Evolutionary conservation across 2,888 invertebrate genomes (phyloP).

Genomic region (Ophioninae sp.): DNA sequence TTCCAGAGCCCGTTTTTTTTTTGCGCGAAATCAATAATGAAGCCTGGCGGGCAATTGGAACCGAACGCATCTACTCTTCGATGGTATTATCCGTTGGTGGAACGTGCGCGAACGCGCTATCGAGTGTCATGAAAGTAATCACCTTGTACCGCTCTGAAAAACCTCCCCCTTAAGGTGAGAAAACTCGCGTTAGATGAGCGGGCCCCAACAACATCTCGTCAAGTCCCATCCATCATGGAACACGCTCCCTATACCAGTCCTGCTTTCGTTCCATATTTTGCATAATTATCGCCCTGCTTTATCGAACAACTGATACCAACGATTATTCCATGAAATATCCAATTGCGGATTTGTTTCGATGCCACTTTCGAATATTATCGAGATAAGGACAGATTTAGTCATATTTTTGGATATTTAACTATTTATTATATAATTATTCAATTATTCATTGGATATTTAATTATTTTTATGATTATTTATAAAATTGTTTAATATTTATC

Average conservation of each 20-base stretch:
- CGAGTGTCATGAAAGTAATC: constrained; percentile 48
- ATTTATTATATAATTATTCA: neutral
- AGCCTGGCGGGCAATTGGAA: constrained; percentile 66
- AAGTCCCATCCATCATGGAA: constrained; percentile 8
- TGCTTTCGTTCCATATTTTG: constrained; percentile 18
- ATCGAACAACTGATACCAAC: neutral
- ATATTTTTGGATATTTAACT: neutral
- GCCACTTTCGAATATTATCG: neutral
- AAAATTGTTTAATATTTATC: too few species aligned
- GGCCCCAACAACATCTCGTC: neutral
- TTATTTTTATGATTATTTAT: too few species aligned
- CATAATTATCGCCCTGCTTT: constrained; percentile 24
- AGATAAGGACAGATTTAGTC: neutral
- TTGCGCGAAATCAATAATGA: constrained; percentile 74
- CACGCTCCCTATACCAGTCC: neutral
- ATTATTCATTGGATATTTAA: too few species aligned
- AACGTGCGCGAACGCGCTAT: constrained; percentile 4
- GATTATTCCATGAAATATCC: constrained; percentile 59
- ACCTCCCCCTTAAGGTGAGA: constrained; percentile 23
- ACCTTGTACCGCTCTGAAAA: constrained; percentile 16
- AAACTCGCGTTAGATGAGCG: constrained; percentile 5
- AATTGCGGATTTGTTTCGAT: constrained; percentile 38
- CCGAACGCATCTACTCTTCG: constrained; percentile 39
- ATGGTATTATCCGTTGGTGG: neutral
- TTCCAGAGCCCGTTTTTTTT: constrained; percentile 58